Evolutionary conservation across 2,888 invertebrate species (phyloP), one percentile per base, ranked within the genome.

Genomic region (Ichneumon xanthorius): DNA sequence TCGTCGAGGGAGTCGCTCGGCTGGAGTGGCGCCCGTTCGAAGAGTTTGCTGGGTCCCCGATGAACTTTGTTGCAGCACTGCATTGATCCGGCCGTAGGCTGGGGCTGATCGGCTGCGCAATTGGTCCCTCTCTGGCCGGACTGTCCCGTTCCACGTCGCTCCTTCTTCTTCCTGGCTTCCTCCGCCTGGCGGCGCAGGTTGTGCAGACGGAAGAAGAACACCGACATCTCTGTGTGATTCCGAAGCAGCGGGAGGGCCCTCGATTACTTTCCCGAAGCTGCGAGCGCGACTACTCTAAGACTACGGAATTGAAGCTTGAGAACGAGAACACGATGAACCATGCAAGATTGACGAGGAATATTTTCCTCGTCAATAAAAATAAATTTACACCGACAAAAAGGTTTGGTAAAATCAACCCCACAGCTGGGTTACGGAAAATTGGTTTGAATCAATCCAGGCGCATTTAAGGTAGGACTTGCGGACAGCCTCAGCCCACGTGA

Each of bases 141-240:
- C 80, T 91, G 92, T 76, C 89, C 89, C 73, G 91, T 91, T 75
- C 91, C 92, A 30, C 93, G 90, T 83, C 95, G 91, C 83, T 92
- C 93, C 87, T 94, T 95, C 92, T 95, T 96, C 93, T 96, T 96
- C 88, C 96, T 95, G 93, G 96, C 96, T 92, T 95, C 96, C 94
- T 97, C 97, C 95, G 97, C 97, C 94, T 97, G 97, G 88, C 98
- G 96, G 94, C 97, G 97, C 94, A 97, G 96, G 95, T 97, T 98
- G 96, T 97, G 98, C 94, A 98, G 96, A 91, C 98, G 98, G 95
- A 98, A 98, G 97, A 98, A 98, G 96, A 98, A 98, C 96, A 98
- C 96, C 96, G 98, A 98, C 98, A 98, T 98, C 95, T 96, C 97
- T 95, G 92, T 90, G 48, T 81, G 77, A 68, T 84, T 77, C 50